phyloP scores from a whole-genome alignment of 2,797 vertebrate genomes.

The Danio choprae region DNA sequence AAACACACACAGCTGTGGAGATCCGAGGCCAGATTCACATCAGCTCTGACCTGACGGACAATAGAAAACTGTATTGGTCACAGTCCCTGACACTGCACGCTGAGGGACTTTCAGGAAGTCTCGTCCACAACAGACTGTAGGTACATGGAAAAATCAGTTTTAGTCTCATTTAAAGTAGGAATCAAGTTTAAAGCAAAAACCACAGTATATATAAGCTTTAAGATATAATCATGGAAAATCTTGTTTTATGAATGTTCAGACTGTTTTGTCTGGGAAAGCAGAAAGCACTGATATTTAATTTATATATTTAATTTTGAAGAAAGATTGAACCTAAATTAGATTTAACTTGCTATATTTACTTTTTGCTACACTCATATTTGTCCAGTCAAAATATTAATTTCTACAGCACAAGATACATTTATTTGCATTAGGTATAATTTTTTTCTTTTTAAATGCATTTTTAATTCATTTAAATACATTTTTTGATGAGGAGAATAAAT shows the following conservation, averaged over 20 bases:
- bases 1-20: constrained; percentile 47
- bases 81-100: background rate
- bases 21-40: constrained; percentile 33
- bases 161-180: no score
- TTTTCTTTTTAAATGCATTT: background rate
- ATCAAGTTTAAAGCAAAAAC: no score
- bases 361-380: background rate
- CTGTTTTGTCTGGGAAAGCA: no score
- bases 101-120: background rate
- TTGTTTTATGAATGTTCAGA: no score
- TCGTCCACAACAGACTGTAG: background rate
- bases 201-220: no score
- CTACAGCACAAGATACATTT: background rate
- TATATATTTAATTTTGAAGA: no score
- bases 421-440: background rate
- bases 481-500: no score
- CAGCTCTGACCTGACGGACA: background rate
- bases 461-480: background rate
- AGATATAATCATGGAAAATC: no score
- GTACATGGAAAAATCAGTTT: background rate
- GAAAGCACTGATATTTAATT: no score
- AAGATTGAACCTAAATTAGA: no score
- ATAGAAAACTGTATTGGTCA: constrained; percentile 11
- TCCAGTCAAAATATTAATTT: background rate
- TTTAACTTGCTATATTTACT: no score